phyloP scores from a whole-genome alignment of 2,113 vertebrate genomes.

The Alosa alosa region DNA sequence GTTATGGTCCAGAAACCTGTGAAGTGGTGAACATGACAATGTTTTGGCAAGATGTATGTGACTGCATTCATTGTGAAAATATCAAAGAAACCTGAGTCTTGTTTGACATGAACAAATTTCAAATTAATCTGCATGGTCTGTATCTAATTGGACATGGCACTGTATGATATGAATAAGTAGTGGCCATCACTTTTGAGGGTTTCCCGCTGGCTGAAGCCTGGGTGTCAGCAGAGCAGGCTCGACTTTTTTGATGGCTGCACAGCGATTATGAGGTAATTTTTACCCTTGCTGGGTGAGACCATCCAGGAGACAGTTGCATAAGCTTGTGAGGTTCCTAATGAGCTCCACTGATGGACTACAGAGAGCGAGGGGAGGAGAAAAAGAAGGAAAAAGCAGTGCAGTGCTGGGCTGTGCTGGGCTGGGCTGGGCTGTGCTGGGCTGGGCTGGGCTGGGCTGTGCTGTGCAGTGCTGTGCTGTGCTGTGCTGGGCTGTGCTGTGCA shows the following conservation, averaged over 20 bases:
- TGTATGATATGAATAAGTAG: constrained; percentile 36
- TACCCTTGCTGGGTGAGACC: constrained; percentile 71
- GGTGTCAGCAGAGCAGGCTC: constrained; percentile 54
- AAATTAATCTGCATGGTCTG: constrained; percentile 32
- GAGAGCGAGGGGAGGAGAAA: background rate
- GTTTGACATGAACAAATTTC: constrained; percentile 31
- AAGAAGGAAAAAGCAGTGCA: constrained; percentile 8
- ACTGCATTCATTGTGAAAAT: background rate
- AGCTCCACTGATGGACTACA: constrained; percentile 78
- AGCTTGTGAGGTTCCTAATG: constrained; percentile 79
- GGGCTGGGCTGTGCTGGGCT: constrained; percentile 50
- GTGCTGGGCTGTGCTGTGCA: constrained; percentile 48
- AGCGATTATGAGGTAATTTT: constrained; percentile 77
- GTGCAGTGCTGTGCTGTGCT: too few relatives aligned
- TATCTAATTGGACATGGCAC: constrained; percentile 46
- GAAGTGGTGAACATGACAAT: background rate
- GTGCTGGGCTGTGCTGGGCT: constrained; percentile 48
- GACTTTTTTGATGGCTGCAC: constrained; percentile 70
- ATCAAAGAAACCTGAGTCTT: constrained; percentile 19
- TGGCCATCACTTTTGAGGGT: constrained; percentile 41
- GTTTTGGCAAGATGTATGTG: background rate
- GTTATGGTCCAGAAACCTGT: background rate
- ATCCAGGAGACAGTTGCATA: constrained; percentile 75
- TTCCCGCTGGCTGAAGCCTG: constrained; percentile 28
- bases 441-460: too few relatives aligned